Conservation (phyloP, 2,113 vertebrate species). For the Mastomys coucha region DNA sequence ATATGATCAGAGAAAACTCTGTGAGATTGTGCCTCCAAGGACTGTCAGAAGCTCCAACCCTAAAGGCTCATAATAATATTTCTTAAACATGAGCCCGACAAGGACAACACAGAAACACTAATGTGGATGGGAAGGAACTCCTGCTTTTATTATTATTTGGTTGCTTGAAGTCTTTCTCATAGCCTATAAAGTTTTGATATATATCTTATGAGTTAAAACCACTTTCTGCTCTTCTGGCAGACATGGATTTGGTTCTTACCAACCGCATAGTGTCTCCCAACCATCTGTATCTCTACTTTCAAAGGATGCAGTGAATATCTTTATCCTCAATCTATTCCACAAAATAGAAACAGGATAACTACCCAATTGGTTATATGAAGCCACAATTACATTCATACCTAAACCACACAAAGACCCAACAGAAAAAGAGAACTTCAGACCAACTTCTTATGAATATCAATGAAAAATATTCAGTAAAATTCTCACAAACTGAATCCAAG, state of each 20-base stretch:
- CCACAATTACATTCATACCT: too few species aligned
- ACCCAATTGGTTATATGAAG: too few species aligned
- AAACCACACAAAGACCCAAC: too few species aligned
- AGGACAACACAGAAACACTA: background rate
- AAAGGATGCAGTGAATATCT: background rate
- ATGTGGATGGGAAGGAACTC: background rate
- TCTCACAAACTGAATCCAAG: too few species aligned
- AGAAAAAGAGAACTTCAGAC: too few species aligned
- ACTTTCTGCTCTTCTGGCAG: background rate
- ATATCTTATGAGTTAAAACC: background rate
- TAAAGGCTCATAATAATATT: background rate
- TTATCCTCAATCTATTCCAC: background rate
- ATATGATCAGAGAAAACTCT: background rate
- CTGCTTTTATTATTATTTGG: too few species aligned
- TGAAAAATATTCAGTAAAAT: too few species aligned
- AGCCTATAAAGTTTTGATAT: background rate
- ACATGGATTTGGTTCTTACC: background rate
- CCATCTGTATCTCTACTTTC: background rate
- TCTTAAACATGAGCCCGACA: background rate
- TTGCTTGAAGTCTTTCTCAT: too few species aligned
- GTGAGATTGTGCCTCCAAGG: background rate
- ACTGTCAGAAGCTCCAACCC: background rate
- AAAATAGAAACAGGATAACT: too few species aligned
- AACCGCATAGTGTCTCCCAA: background rate
- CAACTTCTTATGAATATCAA: too few species aligned